Percentiles rank a stretch among this genome's conserved stretches.
phyloP scores from a whole-genome alignment of 2,113 vertebrate species.

The Struthio camelus region DNA sequence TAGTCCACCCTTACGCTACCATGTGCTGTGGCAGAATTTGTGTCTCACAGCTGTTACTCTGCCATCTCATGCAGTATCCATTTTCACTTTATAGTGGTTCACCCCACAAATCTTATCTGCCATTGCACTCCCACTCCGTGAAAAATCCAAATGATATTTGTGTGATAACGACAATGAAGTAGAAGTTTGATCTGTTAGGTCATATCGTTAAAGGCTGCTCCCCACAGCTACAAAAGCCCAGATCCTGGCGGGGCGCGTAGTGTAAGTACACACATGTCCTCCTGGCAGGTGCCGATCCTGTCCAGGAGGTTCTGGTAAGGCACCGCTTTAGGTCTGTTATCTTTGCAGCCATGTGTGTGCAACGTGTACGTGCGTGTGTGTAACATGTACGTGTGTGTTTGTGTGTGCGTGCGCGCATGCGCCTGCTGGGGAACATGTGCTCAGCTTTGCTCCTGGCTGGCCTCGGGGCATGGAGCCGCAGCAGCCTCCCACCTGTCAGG shows the following conservation, averaged over 20 bases:
- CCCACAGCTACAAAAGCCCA: background rate
- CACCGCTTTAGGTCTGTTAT: background rate
- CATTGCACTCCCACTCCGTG: background rate
- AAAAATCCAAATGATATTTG: background rate
- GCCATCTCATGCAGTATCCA: no score
- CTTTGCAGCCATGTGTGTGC: background rate
- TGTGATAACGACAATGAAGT: background rate
- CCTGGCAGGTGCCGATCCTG: background rate
- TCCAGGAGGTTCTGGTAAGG: background rate
- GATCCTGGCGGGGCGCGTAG: background rate
- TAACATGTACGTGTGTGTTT: background rate
- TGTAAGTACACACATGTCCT: background rate
- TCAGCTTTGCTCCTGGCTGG: accelerated
- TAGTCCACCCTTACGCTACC: background rate
- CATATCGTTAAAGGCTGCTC: background rate
- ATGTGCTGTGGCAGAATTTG: background rate
- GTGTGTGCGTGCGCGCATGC: background rate
- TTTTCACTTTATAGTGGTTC: background rate
- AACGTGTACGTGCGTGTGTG: background rate
- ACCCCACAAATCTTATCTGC: background rate
- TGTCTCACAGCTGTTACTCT: background rate
- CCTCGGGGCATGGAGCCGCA: background rate
- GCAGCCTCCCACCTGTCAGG: background rate
- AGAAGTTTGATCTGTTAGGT: background rate
- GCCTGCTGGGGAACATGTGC: accelerated